Percentiles rank a stretch among this genome's conserved stretches.
Conservation (phyloP, 1,140 invertebrate genomes). For the Bombus affinis region DNA sequence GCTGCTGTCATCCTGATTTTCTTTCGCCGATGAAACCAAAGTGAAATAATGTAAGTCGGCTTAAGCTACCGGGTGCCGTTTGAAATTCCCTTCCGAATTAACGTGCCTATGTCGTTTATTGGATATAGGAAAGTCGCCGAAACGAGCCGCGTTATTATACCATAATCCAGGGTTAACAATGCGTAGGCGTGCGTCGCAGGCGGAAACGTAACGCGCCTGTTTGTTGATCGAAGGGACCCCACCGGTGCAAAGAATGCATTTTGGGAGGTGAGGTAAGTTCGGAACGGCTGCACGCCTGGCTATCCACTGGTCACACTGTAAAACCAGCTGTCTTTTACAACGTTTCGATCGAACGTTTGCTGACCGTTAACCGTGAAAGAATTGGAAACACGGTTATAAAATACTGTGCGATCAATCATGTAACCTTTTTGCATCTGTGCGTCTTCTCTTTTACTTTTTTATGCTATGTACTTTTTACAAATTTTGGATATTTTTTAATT, state of each 20-base stretch:
- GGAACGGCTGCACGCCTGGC: conserved; percentile 70
- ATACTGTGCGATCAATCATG: not conserved
- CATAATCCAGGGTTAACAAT: conserved; percentile 42
- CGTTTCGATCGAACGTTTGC: conserved; percentile 52
- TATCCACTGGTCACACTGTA: conserved; percentile 73
- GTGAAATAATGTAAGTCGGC: too few relatives aligned
- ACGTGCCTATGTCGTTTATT: not conserved
- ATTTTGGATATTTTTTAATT: not conserved
- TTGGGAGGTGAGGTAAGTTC: conserved; percentile 71
- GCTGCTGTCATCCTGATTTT: too few relatives aligned
- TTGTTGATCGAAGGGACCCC: conserved; percentile 63
- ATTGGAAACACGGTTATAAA: not conserved
- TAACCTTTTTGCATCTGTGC: not conserved
- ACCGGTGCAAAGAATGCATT: conserved; percentile 71
- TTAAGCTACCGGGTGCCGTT: too few relatives aligned
- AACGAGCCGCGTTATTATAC: conserved; percentile 52
- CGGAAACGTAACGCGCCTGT: conserved; percentile 74
- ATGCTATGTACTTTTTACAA: not conserved
- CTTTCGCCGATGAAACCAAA: too few relatives aligned
- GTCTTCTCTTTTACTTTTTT: too few relatives aligned
- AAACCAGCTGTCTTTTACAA: conserved; percentile 78
- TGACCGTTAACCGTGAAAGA: conserved; percentile 27
- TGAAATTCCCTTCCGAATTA: not conserved
- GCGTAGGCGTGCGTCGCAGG: conserved; percentile 68
- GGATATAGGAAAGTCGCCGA: conserved; percentile 6